phyloP scores from a whole-genome alignment of 2,113 vertebrate species.

The Channa argus region DNA sequence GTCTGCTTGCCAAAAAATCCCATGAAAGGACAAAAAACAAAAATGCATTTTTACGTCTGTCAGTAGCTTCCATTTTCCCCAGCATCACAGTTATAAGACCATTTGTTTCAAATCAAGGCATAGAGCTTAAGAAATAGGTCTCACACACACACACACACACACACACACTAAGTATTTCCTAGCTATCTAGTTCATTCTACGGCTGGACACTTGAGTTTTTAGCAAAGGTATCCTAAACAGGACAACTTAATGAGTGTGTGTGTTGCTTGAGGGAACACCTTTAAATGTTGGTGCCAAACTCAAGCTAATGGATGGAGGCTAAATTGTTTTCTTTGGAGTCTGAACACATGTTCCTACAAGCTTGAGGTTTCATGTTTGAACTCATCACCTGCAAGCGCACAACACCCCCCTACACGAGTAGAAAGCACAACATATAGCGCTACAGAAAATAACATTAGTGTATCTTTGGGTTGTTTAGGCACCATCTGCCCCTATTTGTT shows the following conservation, averaged over 20 bases:
- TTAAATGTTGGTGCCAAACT: slow-evolving; percentile 22
- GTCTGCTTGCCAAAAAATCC: not conserved
- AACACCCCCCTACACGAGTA: not conserved
- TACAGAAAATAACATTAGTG: not conserved
- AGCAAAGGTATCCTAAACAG: too few species aligned
- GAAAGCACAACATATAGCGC: not conserved
- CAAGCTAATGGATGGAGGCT: slow-evolving; percentile 1
- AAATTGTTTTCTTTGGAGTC: slow-evolving; percentile 7
- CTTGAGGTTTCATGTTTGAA: slow-evolving; percentile 10
- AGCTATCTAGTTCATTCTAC: too few species aligned
- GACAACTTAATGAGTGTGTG: not conserved
- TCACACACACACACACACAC: too few species aligned
- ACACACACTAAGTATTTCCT: too few species aligned
- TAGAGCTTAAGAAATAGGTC: not conserved
- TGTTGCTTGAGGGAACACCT: not conserved
- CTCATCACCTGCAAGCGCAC: not conserved
- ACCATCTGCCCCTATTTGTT: slow-evolving; percentile 73
- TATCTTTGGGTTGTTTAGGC: slow-evolving; percentile 9
- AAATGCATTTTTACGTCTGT: not conserved
- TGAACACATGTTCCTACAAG: slow-evolving; percentile 8
- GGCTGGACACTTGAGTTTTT: too few species aligned
- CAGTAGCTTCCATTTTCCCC: not conserved
- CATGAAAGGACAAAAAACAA: not conserved
- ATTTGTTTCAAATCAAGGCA: not conserved
- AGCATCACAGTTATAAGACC: not conserved